Evolutionary conservation across 2,113 vertebrate species (phyloP).

Genomic region (Sardina pilchardus): DNA sequence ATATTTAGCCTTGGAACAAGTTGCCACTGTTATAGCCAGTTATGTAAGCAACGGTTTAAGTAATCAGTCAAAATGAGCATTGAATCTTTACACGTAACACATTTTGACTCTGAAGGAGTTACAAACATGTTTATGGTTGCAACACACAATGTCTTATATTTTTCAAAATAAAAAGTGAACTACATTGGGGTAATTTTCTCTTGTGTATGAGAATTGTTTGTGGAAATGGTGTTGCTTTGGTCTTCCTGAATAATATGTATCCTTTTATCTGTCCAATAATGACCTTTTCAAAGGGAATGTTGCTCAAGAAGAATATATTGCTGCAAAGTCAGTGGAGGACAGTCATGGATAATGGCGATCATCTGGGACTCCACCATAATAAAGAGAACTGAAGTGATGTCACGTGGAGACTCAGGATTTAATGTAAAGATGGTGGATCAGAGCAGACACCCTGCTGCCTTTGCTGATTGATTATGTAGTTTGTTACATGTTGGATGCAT

Average conservation of each 20-base stretch:
- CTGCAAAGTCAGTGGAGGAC: neutral
- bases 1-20: conserved; percentile 36
- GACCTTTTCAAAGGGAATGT: neutral
- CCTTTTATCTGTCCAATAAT: neutral
- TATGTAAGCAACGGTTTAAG: neutral
- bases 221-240: conserved; percentile 12
- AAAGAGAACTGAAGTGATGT: neutral
- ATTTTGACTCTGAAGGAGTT: neutral
- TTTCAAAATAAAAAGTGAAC: neutral
- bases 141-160: neutral
- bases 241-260: neutral
- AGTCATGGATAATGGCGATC: neutral
- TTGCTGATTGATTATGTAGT: neutral
- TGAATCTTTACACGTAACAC: neutral
- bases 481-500: neutral
- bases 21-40: neutral
- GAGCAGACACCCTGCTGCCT: neutral
- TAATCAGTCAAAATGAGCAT: neutral
- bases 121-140: neutral
- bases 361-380: neutral
- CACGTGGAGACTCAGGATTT: neutral
- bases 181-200: neutral
- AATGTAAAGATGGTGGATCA: neutral
- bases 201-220: neutral
- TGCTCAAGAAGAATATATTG: neutral